Conservation (phyloP, 2,113 vertebrate species). For the Planiliza haematocheilus region DNA sequence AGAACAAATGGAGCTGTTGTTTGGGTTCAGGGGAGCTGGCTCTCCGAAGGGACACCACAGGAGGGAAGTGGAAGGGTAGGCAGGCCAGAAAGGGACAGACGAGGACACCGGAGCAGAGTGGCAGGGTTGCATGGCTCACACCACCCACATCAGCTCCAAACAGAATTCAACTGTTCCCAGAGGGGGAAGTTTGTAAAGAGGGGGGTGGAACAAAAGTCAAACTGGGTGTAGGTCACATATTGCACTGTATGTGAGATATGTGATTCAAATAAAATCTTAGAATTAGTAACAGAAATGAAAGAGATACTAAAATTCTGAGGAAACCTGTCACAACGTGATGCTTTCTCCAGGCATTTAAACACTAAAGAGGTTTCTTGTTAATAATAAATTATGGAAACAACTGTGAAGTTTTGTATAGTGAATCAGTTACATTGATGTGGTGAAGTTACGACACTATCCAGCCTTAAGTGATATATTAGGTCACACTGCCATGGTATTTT, state of each 20-base stretch:
- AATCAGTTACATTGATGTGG: conserved; percentile 30
- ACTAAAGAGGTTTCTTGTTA: conserved; percentile 20
- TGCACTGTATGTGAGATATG: background rate
- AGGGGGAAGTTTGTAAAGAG: conserved; percentile 27
- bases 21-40: conserved; percentile 77
- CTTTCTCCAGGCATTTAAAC: conserved; percentile 16
- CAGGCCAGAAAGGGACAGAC: conserved; percentile 70
- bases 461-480: conserved; percentile 29
- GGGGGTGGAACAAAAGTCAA: conserved; percentile 15
- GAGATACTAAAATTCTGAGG: background rate
- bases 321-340: background rate
- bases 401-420: background rate
- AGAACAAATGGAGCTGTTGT: conserved; percentile 81
- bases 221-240: conserved; percentile 19
- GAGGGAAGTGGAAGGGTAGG: conserved; percentile 60
- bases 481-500: conserved; percentile 16
- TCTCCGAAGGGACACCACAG: conserved; percentile 67
- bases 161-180: conserved; percentile 47
- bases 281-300: background rate
- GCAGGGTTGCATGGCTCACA: conserved; percentile 58
- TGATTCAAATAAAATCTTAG: background rate
- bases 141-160: conserved; percentile 62
- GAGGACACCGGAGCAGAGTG: conserved; percentile 69
- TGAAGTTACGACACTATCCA: conserved; percentile 27
- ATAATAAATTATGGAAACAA: conserved; percentile 40